Evolutionary conservation across 2,888 invertebrate species (phyloP), one percentile per base, ranked within the genome.

Genomic region (Nomada ferruginata): DNA sequence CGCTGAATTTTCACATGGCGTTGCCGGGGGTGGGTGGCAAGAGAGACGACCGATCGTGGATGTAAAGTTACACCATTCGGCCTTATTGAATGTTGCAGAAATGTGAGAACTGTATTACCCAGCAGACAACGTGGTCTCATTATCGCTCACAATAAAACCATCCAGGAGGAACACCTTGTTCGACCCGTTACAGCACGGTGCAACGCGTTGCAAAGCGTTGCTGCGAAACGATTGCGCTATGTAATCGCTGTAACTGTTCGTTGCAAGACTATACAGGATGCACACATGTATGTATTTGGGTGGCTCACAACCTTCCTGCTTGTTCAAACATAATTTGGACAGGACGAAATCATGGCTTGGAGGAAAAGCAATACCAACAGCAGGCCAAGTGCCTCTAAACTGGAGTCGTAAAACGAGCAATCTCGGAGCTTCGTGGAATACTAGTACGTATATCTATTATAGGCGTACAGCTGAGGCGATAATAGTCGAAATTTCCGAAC

Each of bases 11-110:
- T 88, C 84, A 79, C 83, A 85, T 78, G 76, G 55, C 59, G 29
- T 44, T 26, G 42, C 47, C 42, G 52, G 55, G 36, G 65, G 29
- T 52, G 61, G 52, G 23, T 60, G 57, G 47, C 29, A 10, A 50
- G 47, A 5, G 50, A n/a, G 59, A 29, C 29, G 29, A 13, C 42
- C 42, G n/a, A 23, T 11, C 65, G 83, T 61, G 74, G 83, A 77
- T 71, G 83, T 78, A 78, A 83, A 79, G 76, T 80, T 77, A 80
- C 85, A 86, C 85, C 85, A 76, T 78, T 82, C 76, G 42, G 73
- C 60, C 72, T 83, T 83, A 83, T 83, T 76, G 76, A 84, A 75
- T 73, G 80, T 75, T 76, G 78, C 87, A 52, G 78, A 82, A 85
- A 87, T 76, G 76, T 84, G 76, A 79, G 78, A 83, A 78, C 83